A percentile compares a stretch with the other conserved stretches of the same genome.
phyloP scores from a whole-genome alignment of 2,797 vertebrate genomes.

The Vultur gryphus region DNA sequence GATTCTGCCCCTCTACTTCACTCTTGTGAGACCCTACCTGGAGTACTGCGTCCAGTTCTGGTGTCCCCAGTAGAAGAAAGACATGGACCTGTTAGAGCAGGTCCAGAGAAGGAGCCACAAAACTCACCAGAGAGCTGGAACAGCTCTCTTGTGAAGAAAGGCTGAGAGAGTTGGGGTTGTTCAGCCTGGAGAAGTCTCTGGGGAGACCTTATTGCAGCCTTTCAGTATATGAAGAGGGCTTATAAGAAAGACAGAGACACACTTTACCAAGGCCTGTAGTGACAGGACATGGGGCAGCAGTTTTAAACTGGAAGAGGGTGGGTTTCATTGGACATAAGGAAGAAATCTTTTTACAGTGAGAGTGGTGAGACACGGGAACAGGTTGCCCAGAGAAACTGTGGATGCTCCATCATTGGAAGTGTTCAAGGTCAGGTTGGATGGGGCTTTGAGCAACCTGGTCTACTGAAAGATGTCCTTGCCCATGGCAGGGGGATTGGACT shows the following conservation, averaged over 20 bases:
- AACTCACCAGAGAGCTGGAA: background rate
- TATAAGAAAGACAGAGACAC: background rate
- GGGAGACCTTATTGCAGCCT: background rate
- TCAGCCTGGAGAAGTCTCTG: background rate
- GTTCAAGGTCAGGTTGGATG: background rate
- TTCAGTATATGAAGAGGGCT: background rate
- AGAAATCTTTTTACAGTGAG: background rate
- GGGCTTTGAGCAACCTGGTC: background rate
- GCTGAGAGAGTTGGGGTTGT: background rate
- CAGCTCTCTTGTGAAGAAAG: background rate
- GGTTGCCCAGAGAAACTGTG: background rate
- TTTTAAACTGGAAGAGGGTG: background rate
- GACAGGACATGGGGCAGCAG: background rate
- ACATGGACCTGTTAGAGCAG: background rate
- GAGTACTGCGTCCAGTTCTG: background rate
- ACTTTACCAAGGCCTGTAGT: background rate
- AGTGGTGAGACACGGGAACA: background rate
- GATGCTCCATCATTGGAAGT: background rate
- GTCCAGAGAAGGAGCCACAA: background rate
- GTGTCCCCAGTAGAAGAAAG: background rate
- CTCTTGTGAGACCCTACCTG: background rate
- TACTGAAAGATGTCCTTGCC: background rate
- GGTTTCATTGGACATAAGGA: background rate
- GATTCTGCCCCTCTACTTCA: rapidly evolving
- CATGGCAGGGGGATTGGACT: background rate